phyloP scores from a whole-genome alignment of 2,113 vertebrate genomes.

The Synchiropus splendidus region DNA sequence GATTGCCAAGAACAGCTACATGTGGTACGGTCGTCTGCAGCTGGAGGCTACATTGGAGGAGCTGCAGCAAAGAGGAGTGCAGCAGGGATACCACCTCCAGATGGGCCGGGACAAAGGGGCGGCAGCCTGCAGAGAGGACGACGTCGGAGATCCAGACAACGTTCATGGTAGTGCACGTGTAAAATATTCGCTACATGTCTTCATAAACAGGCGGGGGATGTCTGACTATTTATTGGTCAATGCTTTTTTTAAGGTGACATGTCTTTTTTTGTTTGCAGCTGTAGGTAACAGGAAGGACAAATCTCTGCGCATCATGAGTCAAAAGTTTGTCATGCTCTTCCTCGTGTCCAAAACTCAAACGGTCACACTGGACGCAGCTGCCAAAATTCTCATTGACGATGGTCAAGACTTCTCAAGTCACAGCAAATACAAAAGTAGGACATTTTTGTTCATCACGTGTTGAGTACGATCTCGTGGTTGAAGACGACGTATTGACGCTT shows the following conservation, averaged over 20 bases:
- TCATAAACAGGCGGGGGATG: no score
- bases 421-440: slow-evolving; percentile 93
- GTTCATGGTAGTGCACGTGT: slow-evolving; percentile 60
- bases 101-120: slow-evolving; percentile 64
- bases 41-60: slow-evolving; percentile 74
- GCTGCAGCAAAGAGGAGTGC: slow-evolving; percentile 71
- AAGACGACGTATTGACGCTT: no score
- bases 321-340: slow-evolving; percentile 96
- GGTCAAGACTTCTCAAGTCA: slow-evolving; percentile 78
- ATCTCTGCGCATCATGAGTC: slow-evolving; percentile 90
- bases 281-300: slow-evolving; percentile 88
- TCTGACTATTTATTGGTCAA: no score
- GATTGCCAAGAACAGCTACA: slow-evolving; percentile 90
- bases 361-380: slow-evolving; percentile 82
- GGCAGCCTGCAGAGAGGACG: slow-evolving; percentile 38
- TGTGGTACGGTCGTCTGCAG: slow-evolving; percentile 79
- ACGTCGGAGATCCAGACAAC: slow-evolving; percentile 48
- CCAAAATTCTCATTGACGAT: slow-evolving; percentile 87
- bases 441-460: no score
- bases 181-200: background rate
- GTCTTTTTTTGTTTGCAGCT: slow-evolving; percentile 47
- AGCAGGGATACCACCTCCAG: slow-evolving; percentile 79
- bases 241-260: no score
- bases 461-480: background rate
- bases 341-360: slow-evolving; percentile 85